Evolutionary conservation across 2,888 invertebrate species (phyloP).

Genomic region (Hylaea fasciaria): DNA sequence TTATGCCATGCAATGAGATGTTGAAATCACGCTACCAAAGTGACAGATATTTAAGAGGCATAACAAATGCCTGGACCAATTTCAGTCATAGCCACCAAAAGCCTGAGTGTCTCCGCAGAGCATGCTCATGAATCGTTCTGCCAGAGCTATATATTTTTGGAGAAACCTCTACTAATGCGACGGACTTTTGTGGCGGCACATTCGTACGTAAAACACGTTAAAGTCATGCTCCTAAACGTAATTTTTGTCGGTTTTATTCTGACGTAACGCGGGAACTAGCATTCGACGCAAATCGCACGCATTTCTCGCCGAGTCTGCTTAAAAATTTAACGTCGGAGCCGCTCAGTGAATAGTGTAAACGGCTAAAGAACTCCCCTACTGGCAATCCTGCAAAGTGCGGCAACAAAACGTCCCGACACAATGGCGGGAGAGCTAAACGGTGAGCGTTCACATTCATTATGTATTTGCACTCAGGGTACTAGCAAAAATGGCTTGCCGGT

Average conservation of each 20-base stretch:
- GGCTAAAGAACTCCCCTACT: conserved; percentile 60
- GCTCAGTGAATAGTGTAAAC: conserved; percentile 58
- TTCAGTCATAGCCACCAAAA: too few species aligned
- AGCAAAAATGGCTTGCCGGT: conserved; percentile 73
- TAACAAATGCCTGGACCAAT: too few species aligned
- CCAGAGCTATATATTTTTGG: neutral
- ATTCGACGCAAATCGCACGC: conserved; percentile 41
- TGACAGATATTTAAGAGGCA: too few species aligned
- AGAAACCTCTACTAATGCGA: neutral
- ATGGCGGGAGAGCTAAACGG: conserved; percentile 65
- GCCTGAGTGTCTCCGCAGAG: too few species aligned
- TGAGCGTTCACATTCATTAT: conserved; percentile 78
- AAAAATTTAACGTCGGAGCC: conserved; percentile 46
- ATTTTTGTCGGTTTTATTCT: conserved; percentile 27
- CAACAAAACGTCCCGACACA: conserved; percentile 64
- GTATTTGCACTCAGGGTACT: conserved; percentile 72
- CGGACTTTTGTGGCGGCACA: conserved; percentile 7
- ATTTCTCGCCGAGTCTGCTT: conserved; percentile 40
- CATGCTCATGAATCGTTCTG: neutral
- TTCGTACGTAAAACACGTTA: conserved; percentile 16
- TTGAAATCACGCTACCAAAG: too few species aligned
- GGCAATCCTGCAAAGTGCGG: conserved; percentile 60
- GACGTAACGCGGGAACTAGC: conserved; percentile 37
- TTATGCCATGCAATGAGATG: too few species aligned
- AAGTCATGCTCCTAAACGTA: conserved; percentile 15